Base-by-base conservation (phyloP, 1,140 invertebrate species). In the Drosophila nasuta region DNA sequence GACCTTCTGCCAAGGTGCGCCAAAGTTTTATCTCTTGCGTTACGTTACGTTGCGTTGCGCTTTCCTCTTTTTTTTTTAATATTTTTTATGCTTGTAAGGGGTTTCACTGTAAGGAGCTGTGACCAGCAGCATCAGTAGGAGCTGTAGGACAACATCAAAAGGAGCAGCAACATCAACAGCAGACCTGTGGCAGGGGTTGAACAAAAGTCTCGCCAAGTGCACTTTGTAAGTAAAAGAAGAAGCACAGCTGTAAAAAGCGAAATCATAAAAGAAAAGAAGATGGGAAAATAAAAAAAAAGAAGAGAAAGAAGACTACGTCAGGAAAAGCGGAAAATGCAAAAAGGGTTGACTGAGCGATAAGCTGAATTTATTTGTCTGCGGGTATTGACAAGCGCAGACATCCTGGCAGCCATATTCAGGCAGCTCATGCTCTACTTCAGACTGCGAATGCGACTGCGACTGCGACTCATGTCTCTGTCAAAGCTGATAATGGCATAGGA, bases 281-380 rank as follows among this genome's bases (percentile, higher is more conserved):
- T 54, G 54, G 30, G 20, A 15, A 52, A 38, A 56, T 38, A 49
- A 2, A 49, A 46, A 66, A 15, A 25, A 25, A 56, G 38, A 66
- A 58, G 67, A 57, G 51, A 3, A 59, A 35, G 56, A 38, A 3
- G 38, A 13, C 2, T 25, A 25, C 20, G 20, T 25, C 20, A 3
- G 41, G 33, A 5, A 62, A 58, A 35, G 30, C 17, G 11, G 46
- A 46, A 58, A 74, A 73, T 38, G 58, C 49, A 67, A 64, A 83
- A 88, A 82, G 80, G 83, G 83, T 82, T 87, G 87, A 67, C 75
- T 69, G 51, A 58, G 80, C 80, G 83, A 87, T 87, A 87, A 87
- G 85, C 77, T 72, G 85, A 87, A 87, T 87, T 87, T 87, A 87
- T 87, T 87, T 88, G 83, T 87, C 77, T 87, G 82, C 82, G 82